Conservation (phyloP, 2,797 vertebrate species). For the Netta rufina region DNA sequence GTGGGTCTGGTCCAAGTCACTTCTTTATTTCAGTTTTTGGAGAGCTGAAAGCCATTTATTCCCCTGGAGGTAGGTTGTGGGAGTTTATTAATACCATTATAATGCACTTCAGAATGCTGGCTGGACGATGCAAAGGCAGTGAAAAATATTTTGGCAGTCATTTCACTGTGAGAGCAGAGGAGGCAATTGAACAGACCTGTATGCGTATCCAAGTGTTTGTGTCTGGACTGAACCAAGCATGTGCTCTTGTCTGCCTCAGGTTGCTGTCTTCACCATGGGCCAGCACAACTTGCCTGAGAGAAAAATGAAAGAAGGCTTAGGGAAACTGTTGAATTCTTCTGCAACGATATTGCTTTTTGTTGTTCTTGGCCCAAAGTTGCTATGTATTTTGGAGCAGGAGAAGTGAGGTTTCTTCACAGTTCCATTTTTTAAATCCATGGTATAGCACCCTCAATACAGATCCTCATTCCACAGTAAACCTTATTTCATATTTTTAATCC, state of each 20-base stretch:
- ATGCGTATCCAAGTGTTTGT: neutral
- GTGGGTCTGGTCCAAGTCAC: neutral
- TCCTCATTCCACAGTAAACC: neutral
- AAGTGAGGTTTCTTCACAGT: neutral
- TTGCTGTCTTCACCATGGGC: neutral
- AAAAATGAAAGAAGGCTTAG: neutral
- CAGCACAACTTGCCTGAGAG: neutral
- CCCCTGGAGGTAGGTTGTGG: rapidly evolving
- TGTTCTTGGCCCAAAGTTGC: neutral
- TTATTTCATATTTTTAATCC: neutral
- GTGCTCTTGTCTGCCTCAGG: rapidly evolving
- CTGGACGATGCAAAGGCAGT: neutral
- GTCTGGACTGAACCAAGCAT: neutral
- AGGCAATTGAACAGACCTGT: neutral
- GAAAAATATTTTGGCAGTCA: neutral
- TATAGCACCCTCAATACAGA: neutral
- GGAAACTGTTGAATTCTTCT: neutral
- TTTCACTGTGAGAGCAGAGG: neutral
- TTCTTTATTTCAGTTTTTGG: neutral
- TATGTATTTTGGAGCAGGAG: neutral
- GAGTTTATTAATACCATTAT: neutral
- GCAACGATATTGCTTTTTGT: neutral
- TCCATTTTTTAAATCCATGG: neutral
- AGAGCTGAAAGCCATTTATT: neutral
- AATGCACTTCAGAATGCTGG: neutral